These are phyloP conservation scores for Notothenia coriiceps DNA, from an alignment of 2,113 vertebrate species.

Conservation along the genomic window DNA sequence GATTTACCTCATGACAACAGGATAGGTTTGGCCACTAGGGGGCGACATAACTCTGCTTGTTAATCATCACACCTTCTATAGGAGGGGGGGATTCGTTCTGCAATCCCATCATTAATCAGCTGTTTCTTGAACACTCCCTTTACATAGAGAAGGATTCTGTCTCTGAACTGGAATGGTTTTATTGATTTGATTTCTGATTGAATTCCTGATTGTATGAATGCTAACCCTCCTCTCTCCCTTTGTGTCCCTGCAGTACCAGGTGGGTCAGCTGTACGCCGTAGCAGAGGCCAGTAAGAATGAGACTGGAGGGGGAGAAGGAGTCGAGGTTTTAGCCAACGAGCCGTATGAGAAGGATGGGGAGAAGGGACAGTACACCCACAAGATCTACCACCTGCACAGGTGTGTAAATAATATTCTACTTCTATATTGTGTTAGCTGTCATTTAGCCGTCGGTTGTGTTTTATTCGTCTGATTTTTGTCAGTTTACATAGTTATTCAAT, in stretches of 20 bases:
- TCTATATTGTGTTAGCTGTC: too few relatives aligned
- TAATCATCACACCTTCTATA: too few relatives aligned
- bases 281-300: constrained; percentile 97
- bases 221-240: neutral
- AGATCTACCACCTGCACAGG: constrained; percentile 92
- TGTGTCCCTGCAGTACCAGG: constrained; percentile 89
- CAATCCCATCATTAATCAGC: neutral
- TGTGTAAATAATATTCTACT: constrained; percentile 14
- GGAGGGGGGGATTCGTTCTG: too few relatives aligned
- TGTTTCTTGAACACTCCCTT: too few relatives aligned
- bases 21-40: too few relatives aligned
- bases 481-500: too few relatives aligned
- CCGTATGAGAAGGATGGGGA: constrained; percentile 95
- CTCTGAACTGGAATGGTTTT: too few relatives aligned
- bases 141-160: too few relatives aligned
- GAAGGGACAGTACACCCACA: constrained; percentile 97
- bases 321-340: constrained; percentile 93
- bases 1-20: too few relatives aligned
- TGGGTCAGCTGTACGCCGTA: constrained; percentile 95
- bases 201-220: neutral
- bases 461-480: too few relatives aligned
- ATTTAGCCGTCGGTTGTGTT: too few relatives aligned
- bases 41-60: too few relatives aligned
- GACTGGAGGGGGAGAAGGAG: constrained; percentile 98
- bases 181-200: neutral